phyloP scores from a whole-genome alignment of 1,140 invertebrate genomes.

The Branchinecta lynchi region DNA sequence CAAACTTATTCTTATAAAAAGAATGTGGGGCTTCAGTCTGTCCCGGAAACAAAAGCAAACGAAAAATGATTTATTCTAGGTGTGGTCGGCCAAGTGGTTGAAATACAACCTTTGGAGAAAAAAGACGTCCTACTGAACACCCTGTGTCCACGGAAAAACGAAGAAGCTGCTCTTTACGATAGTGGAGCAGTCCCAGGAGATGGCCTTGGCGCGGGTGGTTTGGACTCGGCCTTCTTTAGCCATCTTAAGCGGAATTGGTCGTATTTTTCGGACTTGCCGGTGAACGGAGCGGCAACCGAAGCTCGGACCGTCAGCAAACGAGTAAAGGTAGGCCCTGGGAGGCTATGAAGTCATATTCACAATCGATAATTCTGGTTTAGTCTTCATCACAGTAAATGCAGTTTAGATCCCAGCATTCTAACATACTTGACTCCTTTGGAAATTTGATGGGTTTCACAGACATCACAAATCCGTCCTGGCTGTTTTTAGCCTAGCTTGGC shows the following conservation, averaged over 20 bases:
- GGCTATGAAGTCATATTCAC: no score
- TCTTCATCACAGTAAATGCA: no score
- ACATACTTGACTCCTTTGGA: no score
- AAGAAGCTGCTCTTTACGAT: constrained; percentile 36
- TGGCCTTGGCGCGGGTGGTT: constrained; percentile 49
- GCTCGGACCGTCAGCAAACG: background rate
- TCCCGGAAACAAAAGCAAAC: no score
- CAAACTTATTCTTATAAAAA: no score
- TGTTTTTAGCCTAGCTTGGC: no score
- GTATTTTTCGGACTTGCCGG: no score
- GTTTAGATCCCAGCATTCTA: no score
- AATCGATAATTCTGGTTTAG: no score
- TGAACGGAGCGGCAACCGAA: background rate
- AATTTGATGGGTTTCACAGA: no score
- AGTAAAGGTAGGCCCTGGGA: constrained; percentile 13
- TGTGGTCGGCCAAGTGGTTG: constrained; percentile 34
- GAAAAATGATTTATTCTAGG: constrained; percentile 11
- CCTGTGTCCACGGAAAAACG: constrained; percentile 29
- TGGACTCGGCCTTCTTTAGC: constrained; percentile 49
- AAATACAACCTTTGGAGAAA: constrained; percentile 35
- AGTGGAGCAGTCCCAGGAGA: constrained; percentile 51
- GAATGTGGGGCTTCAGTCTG: no score
- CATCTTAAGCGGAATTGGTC: constrained; percentile 24
- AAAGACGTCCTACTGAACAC: constrained; percentile 38
- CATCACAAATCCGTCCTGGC: no score